phyloP scores from a whole-genome alignment of 2,888 invertebrate species.

The Allophyes oxyacanthae region DNA sequence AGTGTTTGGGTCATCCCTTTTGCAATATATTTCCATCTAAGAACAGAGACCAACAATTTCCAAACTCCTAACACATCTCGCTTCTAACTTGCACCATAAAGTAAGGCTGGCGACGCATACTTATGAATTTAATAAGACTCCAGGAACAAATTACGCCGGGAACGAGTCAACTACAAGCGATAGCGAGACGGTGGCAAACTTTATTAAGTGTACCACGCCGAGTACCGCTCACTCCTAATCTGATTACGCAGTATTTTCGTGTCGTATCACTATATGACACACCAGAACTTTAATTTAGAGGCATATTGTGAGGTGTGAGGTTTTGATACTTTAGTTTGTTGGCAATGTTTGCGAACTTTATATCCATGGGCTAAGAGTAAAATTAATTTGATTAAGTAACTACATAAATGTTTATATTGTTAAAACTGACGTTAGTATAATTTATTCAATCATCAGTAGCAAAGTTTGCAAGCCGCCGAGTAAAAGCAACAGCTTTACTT shows the following conservation, averaged over 20 bases:
- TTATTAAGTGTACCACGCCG: constrained; percentile 61
- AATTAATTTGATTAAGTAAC: constrained; percentile 26
- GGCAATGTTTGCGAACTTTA: background rate
- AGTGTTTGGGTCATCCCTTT: no score
- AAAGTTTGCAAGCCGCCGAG: no score
- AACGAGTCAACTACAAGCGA: constrained; percentile 67
- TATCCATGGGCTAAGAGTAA: constrained; percentile 20
- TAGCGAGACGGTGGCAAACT: constrained; percentile 54
- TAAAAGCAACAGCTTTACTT: no score
- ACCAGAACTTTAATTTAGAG: constrained; percentile 45
- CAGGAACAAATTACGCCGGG: constrained; percentile 76
- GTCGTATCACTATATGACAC: constrained; percentile 35
- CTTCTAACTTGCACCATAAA: constrained; percentile 63
- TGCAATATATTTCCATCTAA: no score
- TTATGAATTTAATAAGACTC: constrained; percentile 84
- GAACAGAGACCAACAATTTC: constrained; percentile 21
- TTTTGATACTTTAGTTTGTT: constrained; percentile 19
- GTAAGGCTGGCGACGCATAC: constrained; percentile 69
- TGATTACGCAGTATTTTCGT: constrained; percentile 58
- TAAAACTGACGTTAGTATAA: no score
- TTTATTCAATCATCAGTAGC: no score
- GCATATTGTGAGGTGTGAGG: constrained; percentile 24
- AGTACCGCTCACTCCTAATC: constrained; percentile 58
- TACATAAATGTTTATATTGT: no score
- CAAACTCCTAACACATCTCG: constrained; percentile 21